Base-by-base conservation (phyloP, 2,797 vertebrate species). In the Phoeniculus purpureus region DNA sequence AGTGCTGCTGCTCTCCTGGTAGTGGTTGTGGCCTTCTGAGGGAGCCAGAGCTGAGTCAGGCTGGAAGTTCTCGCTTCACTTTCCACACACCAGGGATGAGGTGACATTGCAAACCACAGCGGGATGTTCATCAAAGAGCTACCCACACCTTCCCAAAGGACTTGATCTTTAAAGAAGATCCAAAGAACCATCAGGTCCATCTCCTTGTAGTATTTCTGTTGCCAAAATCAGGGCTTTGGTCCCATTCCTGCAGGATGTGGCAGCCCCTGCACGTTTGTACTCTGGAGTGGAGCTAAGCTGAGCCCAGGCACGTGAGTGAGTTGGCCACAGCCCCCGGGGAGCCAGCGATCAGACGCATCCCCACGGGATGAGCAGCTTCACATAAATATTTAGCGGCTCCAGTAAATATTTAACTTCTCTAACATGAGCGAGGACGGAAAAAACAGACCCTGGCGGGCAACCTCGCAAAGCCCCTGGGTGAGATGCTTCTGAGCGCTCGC, bases 381-480 rank as follows among this genome's bases (percentile, higher is more conserved):
- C 66, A 7, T 96, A 96, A 96, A 96, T 96, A 96, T 96, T 95
- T 94, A 93, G 91, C 83, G 64, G 55, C 58, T 94, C 85, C 79
- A 86, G 92, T 97, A 97, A 97, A 97, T 96, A 97, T 97, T 97
- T 95, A 95, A 92, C 95, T 97, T 96, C 91, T 95, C 62, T 16
- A 12, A 88, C 85, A 88, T 94, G 92, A 93, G 89, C 20, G 85
- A 93, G 55, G 64, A 93, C 88, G 95, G 96, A 95, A 96, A 97
- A 94, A 94, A 56, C 62, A 96, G 96, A 94, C 94, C 94, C 85
- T 81, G 70, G 61, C 19, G 9, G 95, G 91, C 85, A 96, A 89
- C 61, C 64, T 91, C 14, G 0, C 79, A 90, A 92, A 94, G 32
- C 81, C 89, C 79, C 66, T 89, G 89, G 85, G 83, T 92, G 71